phyloP scores from a whole-genome alignment of 2,797 vertebrate species.

The Tadarida brasiliensis region DNA sequence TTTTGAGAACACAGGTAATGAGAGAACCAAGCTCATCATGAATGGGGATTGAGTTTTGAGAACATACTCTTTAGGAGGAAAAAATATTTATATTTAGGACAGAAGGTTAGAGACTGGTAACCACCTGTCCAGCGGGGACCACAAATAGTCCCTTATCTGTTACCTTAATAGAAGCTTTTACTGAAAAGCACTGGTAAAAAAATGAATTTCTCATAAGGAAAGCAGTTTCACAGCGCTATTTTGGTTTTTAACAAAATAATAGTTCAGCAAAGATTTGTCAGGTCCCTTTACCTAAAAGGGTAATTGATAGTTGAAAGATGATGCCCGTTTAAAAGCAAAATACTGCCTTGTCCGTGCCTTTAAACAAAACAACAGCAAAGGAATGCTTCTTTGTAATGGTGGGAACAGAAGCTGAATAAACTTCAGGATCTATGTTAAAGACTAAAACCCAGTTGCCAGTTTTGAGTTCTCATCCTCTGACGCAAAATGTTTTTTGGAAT shows the following conservation, averaged over 20 bases:
- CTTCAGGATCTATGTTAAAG: not conserved
- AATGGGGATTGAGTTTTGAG: not conserved
- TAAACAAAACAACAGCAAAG: not conserved
- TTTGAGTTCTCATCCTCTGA: not conserved
- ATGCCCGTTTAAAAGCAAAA: not conserved
- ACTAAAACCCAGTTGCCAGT: not conserved
- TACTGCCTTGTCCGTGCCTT: not conserved
- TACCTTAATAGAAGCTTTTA: not conserved
- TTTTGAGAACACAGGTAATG: not conserved
- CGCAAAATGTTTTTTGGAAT: not conserved
- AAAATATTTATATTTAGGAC: not conserved
- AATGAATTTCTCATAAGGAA: not conserved
- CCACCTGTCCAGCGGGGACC: not conserved
- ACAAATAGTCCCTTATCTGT: not conserved
- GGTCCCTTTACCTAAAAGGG: not conserved
- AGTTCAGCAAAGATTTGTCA: not conserved
- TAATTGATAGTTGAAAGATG: not conserved
- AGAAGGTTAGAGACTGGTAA: not conserved
- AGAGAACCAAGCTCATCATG: not conserved
- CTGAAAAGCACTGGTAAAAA: not conserved
- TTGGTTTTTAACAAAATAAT: conserved; percentile 48
- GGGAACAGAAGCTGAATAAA: not conserved
- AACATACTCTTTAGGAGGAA: not conserved
- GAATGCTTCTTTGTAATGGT: not conserved
- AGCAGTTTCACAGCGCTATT: not conserved